Percentiles rank a stretch among this genome's conserved stretches.
Conservation (phyloP, 2,888 invertebrate species). For the Napeogenes inachia region DNA sequence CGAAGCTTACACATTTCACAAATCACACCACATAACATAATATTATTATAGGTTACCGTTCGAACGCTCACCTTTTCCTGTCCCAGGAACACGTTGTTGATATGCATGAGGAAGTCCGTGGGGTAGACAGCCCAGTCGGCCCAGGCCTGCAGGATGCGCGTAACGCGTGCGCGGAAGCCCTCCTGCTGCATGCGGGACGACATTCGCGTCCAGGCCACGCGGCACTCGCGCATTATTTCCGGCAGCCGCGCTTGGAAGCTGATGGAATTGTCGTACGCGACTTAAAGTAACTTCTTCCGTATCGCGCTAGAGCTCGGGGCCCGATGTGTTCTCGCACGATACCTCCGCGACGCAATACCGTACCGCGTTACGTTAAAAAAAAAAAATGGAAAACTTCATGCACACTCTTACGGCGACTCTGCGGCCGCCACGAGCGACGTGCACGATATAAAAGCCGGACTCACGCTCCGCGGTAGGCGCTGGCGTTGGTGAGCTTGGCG, state of each 20-base stretch:
- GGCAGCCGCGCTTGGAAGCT: constrained; percentile 88
- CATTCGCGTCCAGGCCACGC: constrained; percentile 86
- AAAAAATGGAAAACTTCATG: too few relatives aligned
- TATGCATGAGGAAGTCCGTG: constrained; percentile 89
- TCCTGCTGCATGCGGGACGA: constrained; percentile 93
- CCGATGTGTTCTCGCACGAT: too few relatives aligned
- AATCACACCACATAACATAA: not conserved
- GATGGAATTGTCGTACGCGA: too few relatives aligned
- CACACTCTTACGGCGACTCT: too few relatives aligned
- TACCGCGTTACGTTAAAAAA: too few relatives aligned
- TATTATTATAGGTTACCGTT: too few relatives aligned
- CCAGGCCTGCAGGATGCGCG: constrained; percentile 95
- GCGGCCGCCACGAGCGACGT: too few relatives aligned
- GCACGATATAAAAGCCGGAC: constrained; percentile 39
- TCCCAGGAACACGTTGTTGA: constrained; percentile 95
- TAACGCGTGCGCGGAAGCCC: constrained; percentile 93
- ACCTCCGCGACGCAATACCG: too few relatives aligned
- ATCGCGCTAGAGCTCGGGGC: too few relatives aligned
- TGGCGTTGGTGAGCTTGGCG: constrained; percentile 96
- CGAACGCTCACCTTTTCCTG: constrained; percentile 50
- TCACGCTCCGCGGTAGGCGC: constrained; percentile 92
- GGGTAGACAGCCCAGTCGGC: constrained; percentile 98
- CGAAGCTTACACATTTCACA: not conserved
- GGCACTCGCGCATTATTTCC: constrained; percentile 75
- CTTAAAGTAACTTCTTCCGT: too few relatives aligned